phyloP scores from a whole-genome alignment of 2,113 vertebrate species.

The Pavo muticus region DNA sequence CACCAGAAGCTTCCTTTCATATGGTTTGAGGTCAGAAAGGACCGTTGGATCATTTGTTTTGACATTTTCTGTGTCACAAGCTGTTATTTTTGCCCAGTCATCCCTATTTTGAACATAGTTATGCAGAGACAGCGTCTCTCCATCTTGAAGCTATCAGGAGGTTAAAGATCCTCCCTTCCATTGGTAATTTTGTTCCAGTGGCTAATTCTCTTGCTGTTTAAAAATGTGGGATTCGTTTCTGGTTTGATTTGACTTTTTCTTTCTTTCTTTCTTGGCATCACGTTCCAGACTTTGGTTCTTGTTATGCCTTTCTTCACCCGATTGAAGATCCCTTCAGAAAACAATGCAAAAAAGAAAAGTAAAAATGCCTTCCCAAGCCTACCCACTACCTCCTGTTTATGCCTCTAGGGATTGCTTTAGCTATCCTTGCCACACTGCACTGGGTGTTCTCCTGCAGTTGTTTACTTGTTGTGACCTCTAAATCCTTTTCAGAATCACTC shows the following conservation, averaged over 20 bases:
- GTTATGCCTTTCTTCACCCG: constrained; percentile 39
- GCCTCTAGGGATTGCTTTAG: background rate
- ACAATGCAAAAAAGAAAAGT: constrained; percentile 43
- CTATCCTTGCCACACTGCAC: background rate
- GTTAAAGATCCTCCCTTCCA: background rate
- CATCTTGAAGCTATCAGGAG: constrained; percentile 29
- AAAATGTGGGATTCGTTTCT: constrained; percentile 33
- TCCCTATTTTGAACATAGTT: background rate
- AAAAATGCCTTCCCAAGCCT: background rate
- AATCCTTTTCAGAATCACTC: background rate
- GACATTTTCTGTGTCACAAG: background rate
- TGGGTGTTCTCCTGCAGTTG: background rate
- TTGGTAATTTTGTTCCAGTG: constrained; percentile 30
- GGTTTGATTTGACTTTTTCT: background rate
- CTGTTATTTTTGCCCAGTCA: background rate
- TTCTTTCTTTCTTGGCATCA: constrained; percentile 34
- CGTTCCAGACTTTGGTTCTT: constrained; percentile 24
- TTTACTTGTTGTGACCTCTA: background rate
- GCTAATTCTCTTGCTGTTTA: constrained; percentile 17
- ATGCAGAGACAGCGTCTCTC: background rate
- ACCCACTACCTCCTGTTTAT: background rate
- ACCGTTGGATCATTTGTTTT: background rate
- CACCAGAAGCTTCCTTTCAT: background rate
- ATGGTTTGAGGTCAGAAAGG: background rate
- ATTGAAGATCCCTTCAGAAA: constrained; percentile 19